Evolutionary conservation across 2,888 invertebrate genomes (phyloP).

Genomic region (Nesidiocoris tenuis): DNA sequence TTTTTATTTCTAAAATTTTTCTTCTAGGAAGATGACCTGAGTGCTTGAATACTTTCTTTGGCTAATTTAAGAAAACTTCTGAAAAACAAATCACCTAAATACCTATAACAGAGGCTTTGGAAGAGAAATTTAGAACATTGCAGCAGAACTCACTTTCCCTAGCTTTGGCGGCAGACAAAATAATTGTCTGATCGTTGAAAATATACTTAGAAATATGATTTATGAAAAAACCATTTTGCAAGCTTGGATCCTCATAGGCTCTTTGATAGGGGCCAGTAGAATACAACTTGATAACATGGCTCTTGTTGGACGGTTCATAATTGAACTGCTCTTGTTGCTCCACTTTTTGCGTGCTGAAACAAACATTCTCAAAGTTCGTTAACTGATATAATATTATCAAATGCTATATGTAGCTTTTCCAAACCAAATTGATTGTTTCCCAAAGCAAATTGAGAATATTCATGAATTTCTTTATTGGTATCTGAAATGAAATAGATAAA

Average conservation of each 20-base stretch:
- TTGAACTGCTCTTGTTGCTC: not conserved
- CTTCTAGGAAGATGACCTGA: too few species aligned
- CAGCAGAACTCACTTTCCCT: not conserved
- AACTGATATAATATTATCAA: too few species aligned
- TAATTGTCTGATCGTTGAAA: not conserved
- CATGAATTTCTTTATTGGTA: too few species aligned
- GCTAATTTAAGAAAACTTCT: too few species aligned
- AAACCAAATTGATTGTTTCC: not conserved
- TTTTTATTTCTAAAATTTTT: too few species aligned
- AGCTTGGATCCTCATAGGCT: not conserved
- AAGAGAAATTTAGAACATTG: too few species aligned
- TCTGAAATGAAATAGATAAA: too few species aligned
- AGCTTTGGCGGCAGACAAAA: not conserved
- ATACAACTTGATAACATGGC: conserved; percentile 7
- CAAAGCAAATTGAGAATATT: too few species aligned
- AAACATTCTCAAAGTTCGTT: too few species aligned
- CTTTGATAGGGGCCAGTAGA: conserved; percentile 17
- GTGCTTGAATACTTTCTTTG: too few species aligned
- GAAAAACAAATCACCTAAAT: too few species aligned
- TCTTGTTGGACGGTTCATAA: conserved; percentile 11
- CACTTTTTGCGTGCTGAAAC: conserved; percentile 1
- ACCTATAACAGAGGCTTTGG: too few species aligned
- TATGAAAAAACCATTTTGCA: conserved; percentile 7
- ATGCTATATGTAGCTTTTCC: not conserved
- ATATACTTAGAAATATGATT: conserved; percentile 12